Evolutionary conservation across 2,888 invertebrate species (phyloP).

Genomic region (Epicampocera succincta): DNA sequence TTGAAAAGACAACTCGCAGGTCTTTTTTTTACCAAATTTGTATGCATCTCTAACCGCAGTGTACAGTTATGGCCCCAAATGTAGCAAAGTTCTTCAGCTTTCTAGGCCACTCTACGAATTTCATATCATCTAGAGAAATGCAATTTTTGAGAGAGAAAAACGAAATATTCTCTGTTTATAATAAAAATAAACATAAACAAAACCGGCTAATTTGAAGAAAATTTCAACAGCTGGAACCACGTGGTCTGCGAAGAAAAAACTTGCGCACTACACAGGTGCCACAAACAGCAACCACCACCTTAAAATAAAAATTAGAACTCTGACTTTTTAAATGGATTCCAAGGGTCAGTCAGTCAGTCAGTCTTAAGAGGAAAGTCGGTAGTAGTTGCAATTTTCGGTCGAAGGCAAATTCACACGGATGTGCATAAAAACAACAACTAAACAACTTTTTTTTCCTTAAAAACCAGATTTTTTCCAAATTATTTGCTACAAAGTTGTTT

Average conservation of each 20-base stretch:
- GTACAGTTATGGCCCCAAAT: no score
- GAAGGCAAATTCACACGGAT: constrained; percentile 27
- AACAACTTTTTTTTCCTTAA: neutral
- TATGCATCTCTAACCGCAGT: no score
- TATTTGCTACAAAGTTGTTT: constrained; percentile 16
- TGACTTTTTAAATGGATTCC: constrained; percentile 55
- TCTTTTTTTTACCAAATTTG: no score
- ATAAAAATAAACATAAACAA: constrained; percentile 42
- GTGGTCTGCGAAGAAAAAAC: constrained; percentile 50
- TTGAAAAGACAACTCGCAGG: no score
- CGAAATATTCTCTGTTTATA: constrained; percentile 46
- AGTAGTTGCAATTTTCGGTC: constrained; percentile 25
- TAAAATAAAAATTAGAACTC: constrained; percentile 48
- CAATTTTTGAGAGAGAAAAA: neutral
- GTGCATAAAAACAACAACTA: constrained; percentile 26
- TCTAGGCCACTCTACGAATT: no score
- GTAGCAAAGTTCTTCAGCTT: no score
- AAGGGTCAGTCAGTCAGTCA: constrained; percentile 40
- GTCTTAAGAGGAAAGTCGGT: constrained; percentile 30
- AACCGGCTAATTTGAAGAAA: constrained; percentile 48
- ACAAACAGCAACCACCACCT: constrained; percentile 52
- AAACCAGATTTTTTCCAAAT: constrained; percentile 23
- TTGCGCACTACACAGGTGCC: constrained; percentile 35
- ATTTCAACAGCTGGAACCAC: constrained; percentile 33
- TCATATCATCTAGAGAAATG: no score